Evolutionary conservation across 2,888 invertebrate genomes (phyloP).

Genomic region (Nemotelus nigrinus): DNA sequence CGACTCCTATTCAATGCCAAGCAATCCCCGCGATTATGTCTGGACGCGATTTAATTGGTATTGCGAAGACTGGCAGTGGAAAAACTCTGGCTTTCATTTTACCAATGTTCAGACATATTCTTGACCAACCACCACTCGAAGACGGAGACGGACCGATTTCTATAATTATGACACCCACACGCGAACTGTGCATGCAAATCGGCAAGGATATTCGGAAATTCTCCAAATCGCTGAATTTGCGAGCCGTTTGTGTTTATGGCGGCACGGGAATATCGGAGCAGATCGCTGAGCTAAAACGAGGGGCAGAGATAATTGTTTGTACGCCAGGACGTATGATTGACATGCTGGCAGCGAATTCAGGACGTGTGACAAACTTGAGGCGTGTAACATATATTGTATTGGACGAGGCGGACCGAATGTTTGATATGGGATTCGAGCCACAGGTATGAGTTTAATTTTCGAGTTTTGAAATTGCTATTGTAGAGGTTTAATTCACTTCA

Average conservation of each 20-base stretch:
- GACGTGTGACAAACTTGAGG: slow-evolving; percentile 96
- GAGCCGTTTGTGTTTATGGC: slow-evolving; percentile 97
- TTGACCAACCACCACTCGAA: slow-evolving; percentile 93
- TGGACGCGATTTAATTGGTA: slow-evolving; percentile 95
- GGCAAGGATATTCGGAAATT: slow-evolving; percentile 96
- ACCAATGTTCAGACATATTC: slow-evolving; percentile 96
- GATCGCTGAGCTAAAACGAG: slow-evolving; percentile 95
- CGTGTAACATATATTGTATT: slow-evolving; percentile 96
- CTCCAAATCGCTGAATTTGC: slow-evolving; percentile 84
- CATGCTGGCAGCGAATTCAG: slow-evolving; percentile 98
- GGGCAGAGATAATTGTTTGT: slow-evolving; percentile 98
- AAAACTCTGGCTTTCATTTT: slow-evolving; percentile 98
- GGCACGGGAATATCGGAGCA: slow-evolving; percentile 94
- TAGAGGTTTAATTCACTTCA: background rate
- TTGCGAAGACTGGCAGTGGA: slow-evolving; percentile 99
- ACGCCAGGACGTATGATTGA: slow-evolving; percentile 99
- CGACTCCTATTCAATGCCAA: slow-evolving; percentile 98
- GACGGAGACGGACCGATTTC: slow-evolving; percentile 97
- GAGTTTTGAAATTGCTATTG: background rate
- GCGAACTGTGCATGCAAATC: slow-evolving; percentile 99
- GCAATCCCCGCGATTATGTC: slow-evolving; percentile 98
- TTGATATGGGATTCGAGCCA: slow-evolving; percentile 98
- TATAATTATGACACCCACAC: slow-evolving; percentile 96
- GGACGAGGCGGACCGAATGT: slow-evolving; percentile 99
- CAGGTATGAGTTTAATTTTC: slow-evolving; percentile 56